Percentiles rank a stretch among this genome's conserved stretches.
Evolutionary conservation across 2,797 vertebrate species (phyloP).

Genomic region (Tapirus indicus): DNA sequence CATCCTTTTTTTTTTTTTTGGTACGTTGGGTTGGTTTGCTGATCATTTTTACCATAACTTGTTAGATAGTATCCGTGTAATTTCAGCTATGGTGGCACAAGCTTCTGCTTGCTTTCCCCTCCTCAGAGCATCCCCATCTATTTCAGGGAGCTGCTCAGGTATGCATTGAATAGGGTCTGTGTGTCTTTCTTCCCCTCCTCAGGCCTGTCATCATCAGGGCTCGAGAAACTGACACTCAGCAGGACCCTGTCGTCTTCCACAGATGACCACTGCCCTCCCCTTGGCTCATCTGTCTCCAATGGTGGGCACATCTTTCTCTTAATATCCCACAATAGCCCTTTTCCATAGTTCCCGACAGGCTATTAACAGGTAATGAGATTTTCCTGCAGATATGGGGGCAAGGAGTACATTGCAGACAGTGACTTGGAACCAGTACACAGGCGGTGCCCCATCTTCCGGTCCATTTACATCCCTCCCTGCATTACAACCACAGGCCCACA

Average conservation of each 20-base stretch:
- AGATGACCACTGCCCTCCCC: neutral
- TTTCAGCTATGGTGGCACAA: fast-evolving
- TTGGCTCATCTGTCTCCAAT: neutral
- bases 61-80: neutral
- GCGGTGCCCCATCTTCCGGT: neutral
- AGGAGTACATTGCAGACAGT: neutral
- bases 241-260: neutral
- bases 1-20: neutral
- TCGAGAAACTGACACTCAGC: neutral
- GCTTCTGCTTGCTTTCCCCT: neutral
- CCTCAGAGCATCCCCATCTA: neutral
- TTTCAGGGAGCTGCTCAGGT: neutral
- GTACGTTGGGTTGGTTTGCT: neutral
- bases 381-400: neutral
- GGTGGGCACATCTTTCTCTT: neutral
- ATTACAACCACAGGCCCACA: fast-evolving
- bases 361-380: neutral
- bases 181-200: neutral
- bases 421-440: fast-evolving
- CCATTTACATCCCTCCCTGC: neutral
- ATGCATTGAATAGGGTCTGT: neutral
- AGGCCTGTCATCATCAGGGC: neutral
- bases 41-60: neutral
- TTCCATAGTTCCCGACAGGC: neutral
- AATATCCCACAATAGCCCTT: neutral